These are phyloP conservation scores for Ectropis crepuscularia DNA, from an alignment of 2,888 invertebrate genomes.

Conservation along the genomic window DNA sequence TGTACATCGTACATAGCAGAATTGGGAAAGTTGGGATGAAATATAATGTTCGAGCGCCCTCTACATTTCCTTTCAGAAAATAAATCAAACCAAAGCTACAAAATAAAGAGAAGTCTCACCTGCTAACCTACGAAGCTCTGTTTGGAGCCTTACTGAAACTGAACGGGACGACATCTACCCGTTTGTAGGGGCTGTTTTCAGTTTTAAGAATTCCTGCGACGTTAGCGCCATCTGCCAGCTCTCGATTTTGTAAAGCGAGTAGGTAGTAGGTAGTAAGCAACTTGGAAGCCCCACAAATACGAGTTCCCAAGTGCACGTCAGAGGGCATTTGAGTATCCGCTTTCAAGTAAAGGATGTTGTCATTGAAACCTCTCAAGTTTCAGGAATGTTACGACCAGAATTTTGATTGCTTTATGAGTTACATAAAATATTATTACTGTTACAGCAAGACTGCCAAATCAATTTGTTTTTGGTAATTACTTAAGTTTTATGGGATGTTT, in stretches of 20 bases:
- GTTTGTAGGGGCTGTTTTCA: not conserved
- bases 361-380: conserved; percentile 42
- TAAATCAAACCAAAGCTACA: not conserved
- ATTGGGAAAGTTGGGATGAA: too few species aligned
- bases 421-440: conserved; percentile 47
- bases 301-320: conserved; percentile 14
- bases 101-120: too few species aligned
- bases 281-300: conserved; percentile 16
- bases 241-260: not conserved
- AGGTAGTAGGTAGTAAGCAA: not conserved
- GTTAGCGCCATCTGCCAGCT: conserved; percentile 18
- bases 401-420: conserved; percentile 47
- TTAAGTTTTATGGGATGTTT: too few species aligned
- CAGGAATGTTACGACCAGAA: conserved; percentile 44
- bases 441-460: conserved; percentile 43
- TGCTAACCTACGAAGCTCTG: not conserved
- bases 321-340: conserved; percentile 29
- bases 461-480: conserved; percentile 32
- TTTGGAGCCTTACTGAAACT: conserved; percentile 7
- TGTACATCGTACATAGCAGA: too few species aligned
- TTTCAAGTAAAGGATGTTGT: conserved; percentile 29
- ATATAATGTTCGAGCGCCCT: conserved; percentile 17
- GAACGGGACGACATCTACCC: conserved; percentile 30
- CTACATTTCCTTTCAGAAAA: conserved; percentile 5
- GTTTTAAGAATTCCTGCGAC: not conserved